Conservation (phyloP, 1,140 invertebrate species). For the Holcopasites calliopsidis region DNA sequence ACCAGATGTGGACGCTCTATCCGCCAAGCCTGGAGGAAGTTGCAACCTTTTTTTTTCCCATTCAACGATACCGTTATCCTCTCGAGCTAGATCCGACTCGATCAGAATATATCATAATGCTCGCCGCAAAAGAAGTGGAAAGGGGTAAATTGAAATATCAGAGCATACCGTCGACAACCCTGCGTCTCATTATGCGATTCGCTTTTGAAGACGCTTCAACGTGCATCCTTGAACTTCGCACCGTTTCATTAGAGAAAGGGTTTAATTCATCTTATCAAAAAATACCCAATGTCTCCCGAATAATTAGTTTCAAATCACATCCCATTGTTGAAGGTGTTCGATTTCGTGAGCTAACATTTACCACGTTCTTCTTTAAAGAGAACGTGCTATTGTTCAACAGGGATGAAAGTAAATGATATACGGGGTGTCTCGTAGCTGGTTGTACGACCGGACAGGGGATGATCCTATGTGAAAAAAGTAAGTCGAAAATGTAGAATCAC, state of each 20-base stretch:
- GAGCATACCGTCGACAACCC: neutral
- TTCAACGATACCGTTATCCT: slow-evolving; percentile 5
- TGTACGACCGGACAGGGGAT: too few species aligned
- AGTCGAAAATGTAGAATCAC: too few species aligned
- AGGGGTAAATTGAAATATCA: neutral
- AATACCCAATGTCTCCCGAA: neutral
- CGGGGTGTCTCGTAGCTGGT: too few species aligned
- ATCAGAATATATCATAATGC: neutral
- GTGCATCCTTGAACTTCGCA: neutral
- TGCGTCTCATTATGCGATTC: neutral
- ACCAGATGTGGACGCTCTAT: neutral
- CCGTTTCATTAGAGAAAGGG: too few species aligned
- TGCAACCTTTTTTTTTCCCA: neutral
- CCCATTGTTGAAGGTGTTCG: too few species aligned
- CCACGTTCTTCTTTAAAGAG: too few species aligned
- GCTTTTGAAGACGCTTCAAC: neutral
- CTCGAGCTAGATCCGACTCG: neutral
- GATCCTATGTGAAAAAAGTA: too few species aligned
- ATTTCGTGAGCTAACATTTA: too few species aligned
- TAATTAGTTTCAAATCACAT: too few species aligned
- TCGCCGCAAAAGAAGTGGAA: neutral
- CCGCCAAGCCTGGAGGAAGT: neutral
- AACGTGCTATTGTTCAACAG: too few species aligned
- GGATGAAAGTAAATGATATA: too few species aligned
- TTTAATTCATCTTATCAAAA: slow-evolving; percentile 1